Base-by-base conservation (phyloP, 2,888 invertebrate species). In the Pogonocherus hispidulus region DNA sequence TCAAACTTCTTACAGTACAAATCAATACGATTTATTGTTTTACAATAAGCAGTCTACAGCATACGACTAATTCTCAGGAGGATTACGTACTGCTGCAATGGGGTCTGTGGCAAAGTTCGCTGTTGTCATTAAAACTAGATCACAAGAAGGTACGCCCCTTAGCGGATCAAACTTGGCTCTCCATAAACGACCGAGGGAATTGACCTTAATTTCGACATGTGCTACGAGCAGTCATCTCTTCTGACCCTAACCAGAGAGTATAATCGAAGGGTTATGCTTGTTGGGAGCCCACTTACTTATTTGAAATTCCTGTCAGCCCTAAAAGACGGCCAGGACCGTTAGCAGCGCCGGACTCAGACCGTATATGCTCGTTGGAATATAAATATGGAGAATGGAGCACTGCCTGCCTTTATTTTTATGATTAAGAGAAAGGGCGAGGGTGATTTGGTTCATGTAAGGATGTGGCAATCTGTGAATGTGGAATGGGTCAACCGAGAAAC, bases 211-310 rank as follows among this genome's bases (percentile, higher is more conserved):
- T 57, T 44, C 3, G 37, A 57, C 57, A 57, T 57, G 57, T 57
- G 57, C 46, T 44, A 44, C 44, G 44, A 57, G 46, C 27, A 41
- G 57, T 57, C 57, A 44, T 44, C 57, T 57, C 27, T 23, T 20
- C 22, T 27, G 57, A 27, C 44, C 57, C 22, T 3, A 27, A 19
- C 20, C 23, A 44, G 44, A 1, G 27, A 55, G n/a, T 57, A 57
- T 57, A 57, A 57, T 57, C 57, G 57, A 57, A 57, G 57, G 57
- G 57, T 37, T 57, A 44, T 41, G 20, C 54, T 22, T 22, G 57
- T 46, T 57, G 57, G 57, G 46, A 20, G 46, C 57, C 46, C 16
- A 22, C 56, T 56, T n/a, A 44, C 44, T 57, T 57, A 57, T 57
- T 57, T 46, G 44, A 57, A 57, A 44, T 57, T 57, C 57, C 57